Base-by-base conservation (phyloP, 2,888 invertebrate genomes). In the Luperina testacea region DNA sequence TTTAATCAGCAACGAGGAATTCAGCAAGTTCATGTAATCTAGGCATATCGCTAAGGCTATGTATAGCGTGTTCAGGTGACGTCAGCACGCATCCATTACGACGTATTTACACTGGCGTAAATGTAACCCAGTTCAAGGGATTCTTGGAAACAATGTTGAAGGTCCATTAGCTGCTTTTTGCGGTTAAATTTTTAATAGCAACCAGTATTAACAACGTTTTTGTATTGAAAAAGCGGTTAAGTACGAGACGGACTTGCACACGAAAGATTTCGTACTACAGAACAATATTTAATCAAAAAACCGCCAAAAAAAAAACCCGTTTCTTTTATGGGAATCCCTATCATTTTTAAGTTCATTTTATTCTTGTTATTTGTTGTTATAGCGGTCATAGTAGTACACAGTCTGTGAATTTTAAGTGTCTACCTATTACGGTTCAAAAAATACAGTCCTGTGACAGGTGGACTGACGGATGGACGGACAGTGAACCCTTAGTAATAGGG, bases 11-110 rank as follows among this genome's bases (percentile, higher is more conserved):
- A 11, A 17, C 42, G 0, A 27, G 42, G 45, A 61, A 72, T 83
- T 72, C 32, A 51, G 27, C n/a, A n/a, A 38, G n/a, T 59, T 15
- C 32, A 38, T 27, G 38, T 57, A 64, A 20, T 27, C 13, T 45
- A 57, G 48, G 45, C 45, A 27, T 77, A 77, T 74, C 57, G 59
- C 27, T n/a, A 68, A 64, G 17, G 77, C 51, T 63, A 51, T 82
- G 59, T 38, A 20, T 76, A 24, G 88, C 82, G 77, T 87, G 85
- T 67, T 64, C 17, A 24, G 15, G 27, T 78, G 83, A 84, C 78
- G 82, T 85, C 84, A 87, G 27, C 73, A 88, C 83, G 81, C 86
- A 84, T 77, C 80, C 84, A 86, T 90, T 87, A 85, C 74, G 63
- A 48, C 11, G 61, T 90, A 88, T 88, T 90, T 87, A 76, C 82